Percentiles rank a stretch among this genome's conserved stretches.
phyloP scores from a whole-genome alignment of 2,113 vertebrate species.

The Verasper variegatus region DNA sequence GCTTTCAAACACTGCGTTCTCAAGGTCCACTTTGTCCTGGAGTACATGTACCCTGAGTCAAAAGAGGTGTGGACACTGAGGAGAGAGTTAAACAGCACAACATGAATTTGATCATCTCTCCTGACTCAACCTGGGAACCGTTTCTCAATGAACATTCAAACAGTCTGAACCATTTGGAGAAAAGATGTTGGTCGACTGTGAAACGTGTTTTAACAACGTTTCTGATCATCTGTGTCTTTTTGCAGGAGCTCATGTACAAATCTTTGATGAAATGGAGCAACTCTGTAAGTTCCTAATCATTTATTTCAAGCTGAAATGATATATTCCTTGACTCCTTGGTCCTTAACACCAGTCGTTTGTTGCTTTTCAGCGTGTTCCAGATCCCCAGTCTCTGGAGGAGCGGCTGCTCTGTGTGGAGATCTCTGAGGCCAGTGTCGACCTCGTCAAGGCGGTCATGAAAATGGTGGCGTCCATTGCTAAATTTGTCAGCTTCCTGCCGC shows the following conservation, averaged over 20 bases:
- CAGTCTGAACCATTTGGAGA: too few species aligned
- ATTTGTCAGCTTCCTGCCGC: slow-evolving; percentile 50
- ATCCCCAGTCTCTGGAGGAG: slow-evolving; percentile 34
- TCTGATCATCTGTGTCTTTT: not conserved
- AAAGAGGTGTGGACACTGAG: slow-evolving; percentile 21
- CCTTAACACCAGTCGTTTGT: not conserved
- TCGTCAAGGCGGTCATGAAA: slow-evolving; percentile 18
- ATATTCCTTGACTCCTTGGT: not conserved
- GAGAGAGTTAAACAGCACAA: not conserved
- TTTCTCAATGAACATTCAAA: too few species aligned
- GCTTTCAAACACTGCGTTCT: not conserved
- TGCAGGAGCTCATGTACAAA: slow-evolving; percentile 48
- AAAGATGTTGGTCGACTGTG: too few species aligned
- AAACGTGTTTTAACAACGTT: not conserved
- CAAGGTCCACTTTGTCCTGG: not conserved
- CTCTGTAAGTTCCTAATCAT: slow-evolving; percentile 32
- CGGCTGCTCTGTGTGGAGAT: slow-evolving; percentile 49
- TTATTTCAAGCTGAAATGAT: not conserved
- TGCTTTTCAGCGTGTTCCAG: slow-evolving; percentile 32
- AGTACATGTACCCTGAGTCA: not conserved
- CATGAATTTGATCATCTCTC: too few species aligned
- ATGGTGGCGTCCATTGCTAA: slow-evolving; percentile 19
- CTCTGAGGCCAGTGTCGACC: not conserved
- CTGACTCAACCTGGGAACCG: too few species aligned
- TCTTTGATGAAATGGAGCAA: slow-evolving; percentile 53